Evolutionary conservation across 2,113 vertebrate genomes (phyloP).

Genomic region (Mobula birostris): DNA sequence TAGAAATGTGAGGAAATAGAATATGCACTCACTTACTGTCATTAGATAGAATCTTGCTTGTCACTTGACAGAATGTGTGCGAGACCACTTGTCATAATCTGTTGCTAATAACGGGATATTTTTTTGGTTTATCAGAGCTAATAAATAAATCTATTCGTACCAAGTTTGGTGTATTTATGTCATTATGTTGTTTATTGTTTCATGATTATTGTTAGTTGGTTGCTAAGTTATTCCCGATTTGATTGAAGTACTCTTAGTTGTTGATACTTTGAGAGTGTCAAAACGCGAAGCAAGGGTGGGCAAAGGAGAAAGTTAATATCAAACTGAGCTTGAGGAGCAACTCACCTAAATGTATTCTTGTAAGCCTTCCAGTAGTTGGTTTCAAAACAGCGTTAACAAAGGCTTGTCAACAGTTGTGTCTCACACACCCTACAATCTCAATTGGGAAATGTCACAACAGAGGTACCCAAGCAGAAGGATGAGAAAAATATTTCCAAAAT

Average conservation of each 20-base stretch:
- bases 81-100: background rate
- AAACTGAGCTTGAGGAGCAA: background rate
- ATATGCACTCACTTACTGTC: background rate
- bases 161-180: constrained; percentile 14
- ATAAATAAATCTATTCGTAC: constrained; percentile 33
- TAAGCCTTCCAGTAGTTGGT: background rate
- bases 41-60: background rate
- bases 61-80: background rate
- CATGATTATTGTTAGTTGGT: background rate
- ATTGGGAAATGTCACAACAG: background rate
- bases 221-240: background rate
- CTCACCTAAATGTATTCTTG: background rate
- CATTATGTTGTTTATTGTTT: background rate
- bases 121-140: background rate
- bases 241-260: background rate
- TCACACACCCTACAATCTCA: constrained; percentile 1
- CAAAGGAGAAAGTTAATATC: background rate
- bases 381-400: background rate
- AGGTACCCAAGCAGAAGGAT: background rate
- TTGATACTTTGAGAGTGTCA: background rate
- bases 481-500: background rate
- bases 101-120: background rate
- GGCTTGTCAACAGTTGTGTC: background rate
- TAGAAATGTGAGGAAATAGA: background rate
- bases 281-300: background rate